Percentiles rank a stretch among this genome's conserved stretches.
Evolutionary conservation across 2,888 invertebrate genomes (phyloP).

Genomic region (Nyleta sp.): DNA sequence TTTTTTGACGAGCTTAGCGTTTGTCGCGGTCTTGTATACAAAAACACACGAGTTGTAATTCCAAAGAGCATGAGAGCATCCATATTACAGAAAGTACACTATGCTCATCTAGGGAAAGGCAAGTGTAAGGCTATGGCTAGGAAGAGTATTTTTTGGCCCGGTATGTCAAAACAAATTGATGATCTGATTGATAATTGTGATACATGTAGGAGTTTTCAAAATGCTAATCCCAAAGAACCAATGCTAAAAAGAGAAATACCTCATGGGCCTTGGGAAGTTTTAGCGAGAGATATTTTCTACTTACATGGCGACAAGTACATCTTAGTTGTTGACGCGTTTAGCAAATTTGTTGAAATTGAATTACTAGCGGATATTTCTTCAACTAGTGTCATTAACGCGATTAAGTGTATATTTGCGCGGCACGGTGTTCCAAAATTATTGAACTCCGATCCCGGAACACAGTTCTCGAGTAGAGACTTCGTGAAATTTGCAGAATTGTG

Average conservation of each 20-base stretch:
- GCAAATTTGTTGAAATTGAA: constrained; percentile 34
- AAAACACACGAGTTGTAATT: constrained; percentile 55
- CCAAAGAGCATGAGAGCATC: constrained; percentile 41
- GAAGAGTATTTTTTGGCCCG: constrained; percentile 59
- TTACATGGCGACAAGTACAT: constrained; percentile 64
- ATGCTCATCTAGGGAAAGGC: constrained; percentile 58
- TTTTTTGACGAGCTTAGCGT: constrained; percentile 53
- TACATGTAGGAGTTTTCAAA: constrained; percentile 34
- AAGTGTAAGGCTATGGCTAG: constrained; percentile 57
- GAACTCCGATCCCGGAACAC: constrained; percentile 54
- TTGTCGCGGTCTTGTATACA: constrained; percentile 56
- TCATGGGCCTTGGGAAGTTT: constrained; percentile 48
- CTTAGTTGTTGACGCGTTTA: constrained; percentile 67
- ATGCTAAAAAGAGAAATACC: constrained; percentile 59
- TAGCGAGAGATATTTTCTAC: constrained; percentile 55
- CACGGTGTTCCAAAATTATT: constrained; percentile 52
- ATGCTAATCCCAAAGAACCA: constrained; percentile 46
- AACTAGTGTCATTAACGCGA: constrained; percentile 7
- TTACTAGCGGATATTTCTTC: constrained; percentile 11
- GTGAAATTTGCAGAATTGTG: constrained; percentile 44
- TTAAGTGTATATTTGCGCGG: constrained; percentile 51
- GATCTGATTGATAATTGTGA: constrained; percentile 36
- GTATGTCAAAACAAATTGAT: constrained; percentile 54
- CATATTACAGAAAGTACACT: constrained; percentile 56
- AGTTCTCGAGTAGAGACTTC: constrained; percentile 37